Evolutionary conservation across 2,888 invertebrate genomes (phyloP).

Genomic region (Anarsia innoxiella): DNA sequence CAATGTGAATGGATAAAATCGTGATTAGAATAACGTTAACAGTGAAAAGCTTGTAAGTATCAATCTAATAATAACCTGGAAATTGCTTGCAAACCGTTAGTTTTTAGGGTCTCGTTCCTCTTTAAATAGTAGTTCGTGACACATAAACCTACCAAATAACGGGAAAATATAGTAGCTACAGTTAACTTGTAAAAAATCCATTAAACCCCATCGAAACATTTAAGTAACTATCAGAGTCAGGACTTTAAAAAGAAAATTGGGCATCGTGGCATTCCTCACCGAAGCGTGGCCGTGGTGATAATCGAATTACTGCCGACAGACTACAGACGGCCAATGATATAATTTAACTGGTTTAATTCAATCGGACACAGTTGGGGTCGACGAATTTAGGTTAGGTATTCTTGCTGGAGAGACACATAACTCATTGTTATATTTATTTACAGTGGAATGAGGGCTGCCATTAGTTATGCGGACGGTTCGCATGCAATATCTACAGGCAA

Average conservation of each 20-base stretch:
- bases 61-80: too few species aligned
- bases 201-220: slow-evolving; percentile 11
- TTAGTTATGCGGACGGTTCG: neutral
- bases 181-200: slow-evolving; percentile 9
- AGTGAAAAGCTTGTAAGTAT: too few species aligned
- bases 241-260: slow-evolving; percentile 34
- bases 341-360: slow-evolving; percentile 69
- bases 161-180: slow-evolving; percentile 3
- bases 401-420: slow-evolving; percentile 36
- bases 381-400: slow-evolving; percentile 52
- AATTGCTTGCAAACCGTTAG: too few species aligned
- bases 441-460: slow-evolving; percentile 32
- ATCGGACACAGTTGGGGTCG: slow-evolving; percentile 61
- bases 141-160: slow-evolving; percentile 7
- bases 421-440: slow-evolving; percentile 37
- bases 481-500: slow-evolving; percentile 5
- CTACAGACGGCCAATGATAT: slow-evolving; percentile 60
- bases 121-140: too few species aligned
- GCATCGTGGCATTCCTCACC: slow-evolving; percentile 33
- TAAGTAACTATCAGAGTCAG: slow-evolving; percentile 21
- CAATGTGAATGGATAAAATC: slow-evolving; percentile 35
- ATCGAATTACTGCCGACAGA: slow-evolving; percentile 61
- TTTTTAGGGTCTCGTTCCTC: too few species aligned
- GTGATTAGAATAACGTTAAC: slow-evolving; percentile 32
- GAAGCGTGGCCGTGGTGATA: slow-evolving; percentile 45